A percentile compares a stretch with the other conserved stretches of the same genome.
Conservation (phyloP, 2,888 invertebrate species). For the Euproctis similis region DNA sequence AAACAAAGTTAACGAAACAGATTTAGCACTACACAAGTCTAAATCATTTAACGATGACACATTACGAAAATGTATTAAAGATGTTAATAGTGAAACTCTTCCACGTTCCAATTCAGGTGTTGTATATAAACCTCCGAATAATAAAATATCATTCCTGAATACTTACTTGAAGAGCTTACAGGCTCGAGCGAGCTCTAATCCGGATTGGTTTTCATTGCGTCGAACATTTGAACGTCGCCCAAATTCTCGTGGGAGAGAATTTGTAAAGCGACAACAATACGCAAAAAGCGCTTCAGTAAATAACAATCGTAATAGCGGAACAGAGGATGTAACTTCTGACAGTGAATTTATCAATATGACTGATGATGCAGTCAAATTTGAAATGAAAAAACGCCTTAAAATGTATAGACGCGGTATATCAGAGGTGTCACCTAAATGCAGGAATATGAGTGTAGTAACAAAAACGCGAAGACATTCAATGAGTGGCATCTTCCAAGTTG, state of each 20-base stretch:
- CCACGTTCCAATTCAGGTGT: constrained; percentile 58
- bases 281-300: constrained; percentile 36
- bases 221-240: constrained; percentile 40
- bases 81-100: constrained; percentile 30
- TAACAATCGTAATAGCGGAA: constrained; percentile 30
- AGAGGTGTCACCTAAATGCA: constrained; percentile 49
- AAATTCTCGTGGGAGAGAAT: constrained; percentile 31
- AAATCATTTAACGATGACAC: constrained; percentile 54
- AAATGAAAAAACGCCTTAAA: constrained; percentile 67
- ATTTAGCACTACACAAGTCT: constrained; percentile 50
- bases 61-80: constrained; percentile 32
- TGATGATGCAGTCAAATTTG: constrained; percentile 59
- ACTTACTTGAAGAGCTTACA: constrained; percentile 72
- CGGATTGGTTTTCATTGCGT: constrained; percentile 58
- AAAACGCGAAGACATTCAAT: constrained; percentile 58
- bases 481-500: constrained; percentile 40
- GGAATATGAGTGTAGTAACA: constrained; percentile 35
- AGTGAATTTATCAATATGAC: constrained; percentile 61
- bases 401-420: constrained; percentile 70
- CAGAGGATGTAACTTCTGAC: constrained; percentile 46
- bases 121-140: constrained; percentile 54
- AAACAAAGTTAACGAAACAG: constrained; percentile 38
- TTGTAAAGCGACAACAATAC: constrained; percentile 32
- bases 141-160: constrained; percentile 68
- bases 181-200: constrained; percentile 53